Percentiles rank a stretch among this genome's conserved stretches.
Conservation (phyloP, 2,113 vertebrate species). For the Eolophus roseicapilla region DNA sequence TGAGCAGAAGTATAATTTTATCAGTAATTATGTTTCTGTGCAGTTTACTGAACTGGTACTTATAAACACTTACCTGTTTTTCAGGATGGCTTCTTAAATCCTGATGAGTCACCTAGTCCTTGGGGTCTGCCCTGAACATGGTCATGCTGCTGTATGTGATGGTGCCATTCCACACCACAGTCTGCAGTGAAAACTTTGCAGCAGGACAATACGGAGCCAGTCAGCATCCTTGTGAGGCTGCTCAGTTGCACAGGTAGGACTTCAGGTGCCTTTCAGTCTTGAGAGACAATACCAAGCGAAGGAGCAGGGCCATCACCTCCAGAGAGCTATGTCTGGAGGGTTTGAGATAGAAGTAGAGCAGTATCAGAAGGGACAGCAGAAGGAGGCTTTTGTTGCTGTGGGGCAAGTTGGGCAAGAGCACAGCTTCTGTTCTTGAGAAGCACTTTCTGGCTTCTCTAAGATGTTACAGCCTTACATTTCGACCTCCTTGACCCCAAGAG, state of each 20-base stretch:
- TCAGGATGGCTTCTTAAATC: not conserved
- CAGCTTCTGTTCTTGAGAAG: not conserved
- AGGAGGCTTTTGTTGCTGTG: not conserved
- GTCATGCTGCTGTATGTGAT: rapidly evolving
- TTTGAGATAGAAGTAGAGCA: not conserved
- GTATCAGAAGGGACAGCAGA: not conserved
- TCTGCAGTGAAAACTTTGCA: not conserved
- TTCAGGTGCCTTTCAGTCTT: not conserved
- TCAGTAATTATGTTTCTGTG: not conserved
- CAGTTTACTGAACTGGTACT: not conserved
- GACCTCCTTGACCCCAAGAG: not conserved
- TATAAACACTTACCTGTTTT: not conserved
- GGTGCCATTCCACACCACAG: not conserved
- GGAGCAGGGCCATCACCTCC: not conserved
- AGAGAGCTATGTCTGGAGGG: not conserved
- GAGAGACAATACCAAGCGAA: not conserved
- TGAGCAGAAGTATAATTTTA: not conserved
- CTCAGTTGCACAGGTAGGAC: not conserved
- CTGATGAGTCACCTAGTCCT: not conserved
- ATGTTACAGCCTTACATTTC: not conserved
- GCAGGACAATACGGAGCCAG: not conserved
- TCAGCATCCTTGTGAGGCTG: not conserved
- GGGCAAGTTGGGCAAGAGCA: not conserved
- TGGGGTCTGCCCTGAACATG: not conserved
- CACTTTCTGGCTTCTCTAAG: not conserved